phyloP scores from a whole-genome alignment of 2,888 invertebrate species.

The Nematopogon swammerdamellus region DNA sequence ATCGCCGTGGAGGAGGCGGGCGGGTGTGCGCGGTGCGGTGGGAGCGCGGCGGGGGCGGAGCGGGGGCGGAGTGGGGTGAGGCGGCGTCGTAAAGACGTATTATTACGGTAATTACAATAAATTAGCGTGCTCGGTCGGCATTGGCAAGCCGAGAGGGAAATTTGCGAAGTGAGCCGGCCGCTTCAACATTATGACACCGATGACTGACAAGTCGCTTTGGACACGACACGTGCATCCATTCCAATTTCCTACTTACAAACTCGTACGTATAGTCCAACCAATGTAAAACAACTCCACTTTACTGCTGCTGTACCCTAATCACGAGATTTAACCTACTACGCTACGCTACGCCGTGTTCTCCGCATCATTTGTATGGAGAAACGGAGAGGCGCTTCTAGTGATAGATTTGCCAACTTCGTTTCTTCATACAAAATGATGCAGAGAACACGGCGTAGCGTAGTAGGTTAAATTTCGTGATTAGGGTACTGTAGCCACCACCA shows the following conservation, averaged over 20 bases:
- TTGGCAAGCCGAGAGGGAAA: background rate
- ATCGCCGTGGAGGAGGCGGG: background rate
- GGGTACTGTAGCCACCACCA: too few relatives aligned
- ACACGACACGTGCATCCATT: background rate
- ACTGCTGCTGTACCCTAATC: too few relatives aligned
- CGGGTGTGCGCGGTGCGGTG: background rate
- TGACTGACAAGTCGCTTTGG: background rate
- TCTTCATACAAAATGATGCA: too few relatives aligned
- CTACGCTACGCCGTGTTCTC: too few relatives aligned
- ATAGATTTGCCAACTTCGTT: too few relatives aligned
- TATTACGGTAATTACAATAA: constrained; percentile 3
- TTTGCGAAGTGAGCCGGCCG: background rate
- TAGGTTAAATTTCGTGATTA: too few relatives aligned
- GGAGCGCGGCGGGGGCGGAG: background rate
- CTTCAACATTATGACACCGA: background rate
- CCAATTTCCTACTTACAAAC: background rate
- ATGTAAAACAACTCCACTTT: too few relatives aligned
- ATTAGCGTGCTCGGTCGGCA: background rate
- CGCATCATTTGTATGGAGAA: too few relatives aligned
- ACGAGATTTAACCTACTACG: too few relatives aligned
- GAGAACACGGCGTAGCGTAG: too few relatives aligned
- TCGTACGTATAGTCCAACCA: too few relatives aligned
- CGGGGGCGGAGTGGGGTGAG: background rate
- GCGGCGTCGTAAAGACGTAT: constrained; percentile 2
- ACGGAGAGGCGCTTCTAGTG: too few relatives aligned